Percentiles rank a stretch among this genome's conserved stretches.
These are phyloP conservation scores for Momotus momota DNA, from an alignment of 2,797 vertebrate genomes.

Conservation along the genomic window DNA sequence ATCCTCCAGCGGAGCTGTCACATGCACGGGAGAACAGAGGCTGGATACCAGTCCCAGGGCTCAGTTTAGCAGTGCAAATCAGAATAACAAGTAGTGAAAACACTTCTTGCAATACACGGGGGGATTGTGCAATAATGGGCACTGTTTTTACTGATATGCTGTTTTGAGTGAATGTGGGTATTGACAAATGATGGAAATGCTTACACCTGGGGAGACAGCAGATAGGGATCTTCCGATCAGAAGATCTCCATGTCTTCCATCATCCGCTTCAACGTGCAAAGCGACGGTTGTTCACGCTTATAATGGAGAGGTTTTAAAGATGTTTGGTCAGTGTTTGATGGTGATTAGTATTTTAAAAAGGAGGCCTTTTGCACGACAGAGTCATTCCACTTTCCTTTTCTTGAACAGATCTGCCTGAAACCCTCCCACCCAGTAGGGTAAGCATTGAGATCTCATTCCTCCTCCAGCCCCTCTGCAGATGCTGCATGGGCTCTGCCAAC, in stretches of 20 bases:
- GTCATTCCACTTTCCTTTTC: not conserved
- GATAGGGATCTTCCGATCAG: not conserved
- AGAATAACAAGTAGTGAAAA: not conserved
- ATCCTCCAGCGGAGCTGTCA: not conserved
- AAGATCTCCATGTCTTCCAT: not conserved
- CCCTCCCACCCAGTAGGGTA: not conserved
- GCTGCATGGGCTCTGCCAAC: not conserved
- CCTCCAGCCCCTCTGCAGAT: not conserved
- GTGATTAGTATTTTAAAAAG: not conserved
- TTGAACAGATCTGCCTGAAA: not conserved
- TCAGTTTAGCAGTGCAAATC: not conserved
- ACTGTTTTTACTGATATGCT: not conserved
- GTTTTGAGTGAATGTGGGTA: not conserved
- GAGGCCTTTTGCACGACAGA: not conserved
- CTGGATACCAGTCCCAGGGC: not conserved
- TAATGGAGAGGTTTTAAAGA: not conserved
- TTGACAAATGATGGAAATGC: not conserved
- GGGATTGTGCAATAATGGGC: rapidly evolving
- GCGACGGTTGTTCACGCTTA: not conserved
- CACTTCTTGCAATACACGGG: not conserved
- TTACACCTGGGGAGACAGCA: not conserved
- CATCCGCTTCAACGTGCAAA: not conserved
- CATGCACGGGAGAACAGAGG: not conserved
- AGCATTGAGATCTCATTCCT: not conserved
- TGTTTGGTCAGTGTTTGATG: not conserved